These are phyloP conservation scores for Morpho helenor DNA, from an alignment of 2,888 invertebrate genomes.

Conservation along the genomic window DNA sequence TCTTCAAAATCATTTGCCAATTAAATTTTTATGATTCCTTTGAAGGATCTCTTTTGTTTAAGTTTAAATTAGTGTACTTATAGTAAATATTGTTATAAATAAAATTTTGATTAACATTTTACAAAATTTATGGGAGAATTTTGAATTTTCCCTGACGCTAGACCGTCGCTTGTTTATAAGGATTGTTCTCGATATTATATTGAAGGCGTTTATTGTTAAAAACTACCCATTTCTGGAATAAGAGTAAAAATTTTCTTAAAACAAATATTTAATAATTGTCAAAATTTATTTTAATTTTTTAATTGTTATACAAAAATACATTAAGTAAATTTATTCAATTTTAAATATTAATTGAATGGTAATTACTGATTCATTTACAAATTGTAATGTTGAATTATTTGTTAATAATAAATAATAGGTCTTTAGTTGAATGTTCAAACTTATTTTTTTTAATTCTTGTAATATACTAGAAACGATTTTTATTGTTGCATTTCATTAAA, in stretches of 20 bases:
- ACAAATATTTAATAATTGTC: background rate
- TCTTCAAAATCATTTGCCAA: constrained; percentile 19
- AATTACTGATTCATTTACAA: background rate
- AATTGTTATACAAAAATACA: background rate
- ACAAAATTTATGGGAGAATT: constrained; percentile 51
- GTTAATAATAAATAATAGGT: background rate
- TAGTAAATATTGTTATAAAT: constrained; percentile 38
- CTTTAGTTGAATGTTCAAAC: constrained; percentile 1
- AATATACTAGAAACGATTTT: constrained; percentile 15
- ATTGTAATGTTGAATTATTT: background rate
- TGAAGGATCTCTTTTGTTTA: constrained; percentile 51
- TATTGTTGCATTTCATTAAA: constrained; percentile 27
- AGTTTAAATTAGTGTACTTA: constrained; percentile 37
- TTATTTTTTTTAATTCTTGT: constrained; percentile 9
- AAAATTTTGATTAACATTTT: constrained; percentile 35
- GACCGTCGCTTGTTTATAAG: constrained; percentile 35
- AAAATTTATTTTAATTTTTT: background rate
- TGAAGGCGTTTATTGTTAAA: constrained; percentile 11
- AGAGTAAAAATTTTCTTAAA: background rate
- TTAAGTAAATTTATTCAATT: background rate
- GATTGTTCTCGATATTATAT: constrained; percentile 27
- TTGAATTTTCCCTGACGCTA: constrained; percentile 46
- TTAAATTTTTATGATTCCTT: constrained; percentile 26
- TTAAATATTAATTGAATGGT: background rate
- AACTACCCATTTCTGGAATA: background rate